These are phyloP conservation scores for Pterocles gutturalis DNA, from an alignment of 2,113 vertebrate species.

Conservation along the genomic window DNA sequence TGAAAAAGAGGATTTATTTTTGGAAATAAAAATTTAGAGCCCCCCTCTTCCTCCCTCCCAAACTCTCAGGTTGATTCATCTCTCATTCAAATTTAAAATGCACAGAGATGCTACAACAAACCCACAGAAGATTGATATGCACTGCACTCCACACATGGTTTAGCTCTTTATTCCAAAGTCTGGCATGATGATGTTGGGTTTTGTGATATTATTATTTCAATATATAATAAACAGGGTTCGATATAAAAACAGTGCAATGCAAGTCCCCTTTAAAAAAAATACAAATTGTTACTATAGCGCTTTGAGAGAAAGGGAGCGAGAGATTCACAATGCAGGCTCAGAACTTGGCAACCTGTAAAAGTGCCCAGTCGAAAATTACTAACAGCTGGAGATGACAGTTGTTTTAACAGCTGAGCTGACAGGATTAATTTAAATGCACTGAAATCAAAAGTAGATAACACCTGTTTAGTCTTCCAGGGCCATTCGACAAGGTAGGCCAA, in stretches of 20 bases:
- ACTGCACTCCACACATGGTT: neutral
- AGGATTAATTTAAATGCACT: slow-evolving; percentile 99
- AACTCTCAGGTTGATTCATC: slow-evolving; percentile 58
- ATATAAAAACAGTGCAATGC: slow-evolving; percentile 49
- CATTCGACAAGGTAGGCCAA: slow-evolving; percentile 85
- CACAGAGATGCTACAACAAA: slow-evolving; percentile 55
- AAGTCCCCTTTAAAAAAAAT: slow-evolving; percentile 69
- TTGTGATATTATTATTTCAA: slow-evolving; percentile 62
- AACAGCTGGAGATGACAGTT: slow-evolving; percentile 99
- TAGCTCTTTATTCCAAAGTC: slow-evolving; percentile 49
- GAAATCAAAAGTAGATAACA: slow-evolving; percentile 99
- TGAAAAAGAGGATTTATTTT: slow-evolving; percentile 6
- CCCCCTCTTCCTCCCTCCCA: neutral
- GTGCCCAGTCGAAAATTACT: slow-evolving; percentile 97
- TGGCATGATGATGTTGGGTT: slow-evolving; percentile 10
- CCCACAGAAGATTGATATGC: slow-evolving; percentile 57
- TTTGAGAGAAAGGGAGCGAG: slow-evolving; percentile 68
- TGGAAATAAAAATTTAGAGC: slow-evolving; percentile 56
- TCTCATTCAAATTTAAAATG: slow-evolving; percentile 68
- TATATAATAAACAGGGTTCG: slow-evolving; percentile 25
- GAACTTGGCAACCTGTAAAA: slow-evolving; percentile 92
- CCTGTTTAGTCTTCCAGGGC: slow-evolving; percentile 97
- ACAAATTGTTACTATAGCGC: slow-evolving; percentile 75
- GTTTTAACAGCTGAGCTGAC: slow-evolving; percentile 99
- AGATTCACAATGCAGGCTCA: slow-evolving; percentile 78